These are phyloP conservation scores for Uropsilus gracilis DNA, from an alignment of 2,113 vertebrate species.

Conservation along the genomic window DNA sequence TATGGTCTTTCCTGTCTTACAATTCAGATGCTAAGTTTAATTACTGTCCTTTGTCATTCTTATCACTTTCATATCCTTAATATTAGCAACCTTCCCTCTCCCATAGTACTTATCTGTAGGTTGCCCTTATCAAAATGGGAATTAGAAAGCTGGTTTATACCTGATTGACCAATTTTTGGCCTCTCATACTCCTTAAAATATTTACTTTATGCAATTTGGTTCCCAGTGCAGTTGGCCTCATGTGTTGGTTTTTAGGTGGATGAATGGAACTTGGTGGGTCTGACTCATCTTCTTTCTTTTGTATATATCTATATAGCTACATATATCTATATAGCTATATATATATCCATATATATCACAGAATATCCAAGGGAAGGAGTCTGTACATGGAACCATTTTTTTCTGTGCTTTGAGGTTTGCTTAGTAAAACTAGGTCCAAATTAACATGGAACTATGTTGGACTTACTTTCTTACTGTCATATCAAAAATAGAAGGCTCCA, in stretches of 20 bases:
- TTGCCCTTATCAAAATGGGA: background rate
- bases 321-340: too few relatives aligned
- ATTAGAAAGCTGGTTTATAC: background rate
- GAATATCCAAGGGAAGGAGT: background rate
- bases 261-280: background rate
- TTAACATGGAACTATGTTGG: background rate
- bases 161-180: background rate
- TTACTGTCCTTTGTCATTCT: background rate
- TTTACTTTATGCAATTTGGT: background rate
- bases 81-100: background rate
- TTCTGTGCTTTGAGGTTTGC: background rate
- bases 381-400: background rate
- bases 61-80: background rate
- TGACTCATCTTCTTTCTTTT: background rate
- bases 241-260: background rate
- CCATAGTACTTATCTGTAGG: background rate
- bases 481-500: background rate
- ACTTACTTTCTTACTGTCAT: background rate
- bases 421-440: background rate
- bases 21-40: constrained; percentile 12
- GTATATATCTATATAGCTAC: too few relatives aligned
- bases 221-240: background rate
- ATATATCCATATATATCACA: background rate
- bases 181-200: background rate
- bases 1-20: background rate